These are phyloP conservation scores for Microctonus hyperodae DNA, from an alignment of 2,888 invertebrate species.

Conservation along the genomic window DNA sequence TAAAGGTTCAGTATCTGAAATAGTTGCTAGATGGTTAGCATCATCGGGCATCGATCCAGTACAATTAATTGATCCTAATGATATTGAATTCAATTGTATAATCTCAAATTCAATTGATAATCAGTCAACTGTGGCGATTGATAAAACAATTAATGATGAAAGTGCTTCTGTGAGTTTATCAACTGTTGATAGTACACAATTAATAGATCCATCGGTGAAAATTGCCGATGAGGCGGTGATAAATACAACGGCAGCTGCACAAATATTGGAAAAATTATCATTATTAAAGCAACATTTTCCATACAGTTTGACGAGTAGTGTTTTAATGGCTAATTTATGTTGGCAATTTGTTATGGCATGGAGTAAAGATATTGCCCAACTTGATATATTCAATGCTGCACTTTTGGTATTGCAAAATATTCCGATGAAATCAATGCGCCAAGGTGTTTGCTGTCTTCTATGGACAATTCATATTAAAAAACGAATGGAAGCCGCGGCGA, in stretches of 20 bases:
- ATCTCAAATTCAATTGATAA: slow-evolving; percentile 20
- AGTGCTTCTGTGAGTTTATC: slow-evolving; percentile 45
- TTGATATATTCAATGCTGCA: slow-evolving; percentile 75
- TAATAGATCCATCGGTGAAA: slow-evolving; percentile 46
- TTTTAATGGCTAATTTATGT: slow-evolving; percentile 83
- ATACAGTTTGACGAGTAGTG: slow-evolving; percentile 80
- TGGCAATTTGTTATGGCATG: slow-evolving; percentile 92
- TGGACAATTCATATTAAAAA: slow-evolving; percentile 91
- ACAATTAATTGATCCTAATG: slow-evolving; percentile 58
- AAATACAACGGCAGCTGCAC: slow-evolving; percentile 45
- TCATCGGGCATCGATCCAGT: slow-evolving; percentile 75
- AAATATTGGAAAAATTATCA: slow-evolving; percentile 48
- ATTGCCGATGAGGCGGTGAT: slow-evolving; percentile 48
- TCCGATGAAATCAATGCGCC: slow-evolving; percentile 70
- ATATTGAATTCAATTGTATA: slow-evolving; percentile 55
- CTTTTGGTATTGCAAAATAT: slow-evolving; percentile 74
- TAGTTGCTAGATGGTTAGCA: slow-evolving; percentile 87
- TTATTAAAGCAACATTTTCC: slow-evolving; percentile 82
- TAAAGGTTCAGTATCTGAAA: slow-evolving; percentile 80
- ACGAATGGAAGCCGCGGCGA: slow-evolving; percentile 77
- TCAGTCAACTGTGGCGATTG: slow-evolving; percentile 13
- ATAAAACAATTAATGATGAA: slow-evolving; percentile 45
- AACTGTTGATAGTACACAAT: slow-evolving; percentile 38
- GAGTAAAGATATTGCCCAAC: slow-evolving; percentile 77
- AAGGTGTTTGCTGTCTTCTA: slow-evolving; percentile 82